phyloP scores from a whole-genome alignment of 1,140 invertebrate genomes.

The roundworm (Caenorhabditis elegans) region DNA sequence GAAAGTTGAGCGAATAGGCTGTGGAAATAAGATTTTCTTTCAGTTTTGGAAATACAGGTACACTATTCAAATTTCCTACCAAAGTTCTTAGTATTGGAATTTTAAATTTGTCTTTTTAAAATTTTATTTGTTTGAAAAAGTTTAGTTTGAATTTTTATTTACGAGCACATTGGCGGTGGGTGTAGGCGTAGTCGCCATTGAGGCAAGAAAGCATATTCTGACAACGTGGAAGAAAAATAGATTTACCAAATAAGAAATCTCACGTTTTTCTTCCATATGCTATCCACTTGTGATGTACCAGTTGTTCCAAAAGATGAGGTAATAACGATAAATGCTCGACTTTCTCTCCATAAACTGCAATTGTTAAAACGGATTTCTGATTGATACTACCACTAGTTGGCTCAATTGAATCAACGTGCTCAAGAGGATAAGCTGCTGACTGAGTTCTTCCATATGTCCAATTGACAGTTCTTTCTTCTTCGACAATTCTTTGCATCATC shows the following conservation, averaged over 20 bases:
- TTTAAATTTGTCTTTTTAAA: no score
- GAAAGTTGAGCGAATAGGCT: conserved; percentile 55
- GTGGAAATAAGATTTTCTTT: conserved; percentile 31
- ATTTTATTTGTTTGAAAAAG: no score
- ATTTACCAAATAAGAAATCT: conserved; percentile 21
- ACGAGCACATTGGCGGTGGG: no score
- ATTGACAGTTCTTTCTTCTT: conserved; percentile 68
- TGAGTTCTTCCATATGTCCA: conserved; percentile 76
- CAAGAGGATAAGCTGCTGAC: conserved; percentile 84
- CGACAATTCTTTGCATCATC: conserved; percentile 76
- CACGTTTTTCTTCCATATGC: conserved; percentile 87
- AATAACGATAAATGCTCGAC: conserved; percentile 90
- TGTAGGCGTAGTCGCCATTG: no score
- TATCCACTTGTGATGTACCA: conserved; percentile 94
- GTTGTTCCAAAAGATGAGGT: conserved; percentile 87
- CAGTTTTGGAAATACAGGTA: no score
- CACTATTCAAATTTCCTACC: no score
- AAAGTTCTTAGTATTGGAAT: no score
- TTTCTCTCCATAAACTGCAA: conserved; percentile 94
- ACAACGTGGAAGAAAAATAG: no score
- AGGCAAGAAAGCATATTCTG: no score
- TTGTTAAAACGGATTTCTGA: conserved; percentile 86
- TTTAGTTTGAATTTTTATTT: no score
- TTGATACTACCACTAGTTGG: conserved; percentile 84
- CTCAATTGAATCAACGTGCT: conserved; percentile 93